Evolutionary conservation across 2,888 invertebrate genomes (phyloP), one percentile per base, ranked within the genome.

Genomic region (Machimus atricapillus): DNA sequence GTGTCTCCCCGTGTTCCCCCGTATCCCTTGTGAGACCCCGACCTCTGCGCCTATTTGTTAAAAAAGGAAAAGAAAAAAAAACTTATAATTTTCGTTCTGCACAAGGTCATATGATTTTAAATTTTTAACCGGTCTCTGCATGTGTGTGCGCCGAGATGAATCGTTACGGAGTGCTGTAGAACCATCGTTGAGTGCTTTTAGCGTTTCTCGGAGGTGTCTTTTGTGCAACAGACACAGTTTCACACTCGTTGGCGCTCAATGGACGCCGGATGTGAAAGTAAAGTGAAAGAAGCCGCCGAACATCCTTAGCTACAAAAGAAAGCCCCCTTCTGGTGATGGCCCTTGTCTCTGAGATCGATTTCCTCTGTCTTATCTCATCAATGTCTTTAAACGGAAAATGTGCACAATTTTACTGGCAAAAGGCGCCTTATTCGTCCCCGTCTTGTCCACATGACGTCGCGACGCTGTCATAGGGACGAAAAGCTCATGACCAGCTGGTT

Each of bases 91-190:
- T 79, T 82, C 58, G 52, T 34, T 82, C 19, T 66, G 56, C 82
- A 66, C 82, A 82, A 82, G 82, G 82, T 82, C 82, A 82, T 23
- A 37, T 66, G 66, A 82, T 82, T 82, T 82, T 82, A 19, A 82
- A 82, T 66, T 58, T 82, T 58, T 82, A 66, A 82, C 82, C 82
- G 82, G 66, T 52, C 23, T 66, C 56, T 37, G 76, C 58, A 82
- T 58, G 23, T 82, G 66, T 82, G 82, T 82, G 82, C 52, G 23
- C 27, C 43, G 37, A 43, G 46, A 40, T 37, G 40, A 81, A 31
- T 27, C 27, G 81, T 81, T 52, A 27, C 34, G 27, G 46, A 81
- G 56, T 81, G 52, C 23, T 66, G 52, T 27, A 81, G 76, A 16
- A 40, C 16, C n/a, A 34, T 81, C 37, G 79, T 56, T 2, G 31